Evolutionary conservation across 2,888 invertebrate genomes (phyloP).

Genomic region (Geophilus truncorum): DNA sequence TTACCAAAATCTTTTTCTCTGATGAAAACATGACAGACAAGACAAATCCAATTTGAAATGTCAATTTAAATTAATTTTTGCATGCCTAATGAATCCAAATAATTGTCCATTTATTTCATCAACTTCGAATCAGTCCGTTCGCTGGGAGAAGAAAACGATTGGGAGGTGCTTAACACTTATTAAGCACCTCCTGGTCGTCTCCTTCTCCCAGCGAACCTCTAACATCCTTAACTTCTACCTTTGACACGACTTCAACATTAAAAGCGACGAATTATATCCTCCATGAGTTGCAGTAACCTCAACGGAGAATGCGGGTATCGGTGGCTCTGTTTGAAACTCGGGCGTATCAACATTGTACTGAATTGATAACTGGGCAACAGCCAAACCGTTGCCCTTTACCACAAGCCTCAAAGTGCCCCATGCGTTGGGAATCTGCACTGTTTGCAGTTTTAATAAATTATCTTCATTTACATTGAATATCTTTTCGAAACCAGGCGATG

Average conservation of each 20-base stretch:
- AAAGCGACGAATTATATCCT: constrained; percentile 90
- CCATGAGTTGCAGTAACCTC: constrained; percentile 67
- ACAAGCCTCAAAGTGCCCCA: constrained; percentile 92
- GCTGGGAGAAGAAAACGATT: too few species aligned
- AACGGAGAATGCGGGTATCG: constrained; percentile 72
- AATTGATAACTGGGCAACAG: constrained; percentile 86
- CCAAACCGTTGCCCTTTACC: constrained; percentile 89
- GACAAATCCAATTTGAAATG: too few species aligned
- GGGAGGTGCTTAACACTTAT: too few species aligned
- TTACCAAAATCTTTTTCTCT: too few species aligned
- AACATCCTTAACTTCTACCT: constrained; percentile 61
- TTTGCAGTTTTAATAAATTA: constrained; percentile 73
- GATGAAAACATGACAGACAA: too few species aligned
- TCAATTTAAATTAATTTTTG: too few species aligned
- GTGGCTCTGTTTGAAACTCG: constrained; percentile 78
- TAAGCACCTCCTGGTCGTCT: too few species aligned
- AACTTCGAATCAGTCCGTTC: too few species aligned
- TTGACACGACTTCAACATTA: constrained; percentile 79
- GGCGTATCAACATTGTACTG: constrained; percentile 84
- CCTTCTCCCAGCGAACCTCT: too few species aligned
- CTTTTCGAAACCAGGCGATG: constrained; percentile 63
- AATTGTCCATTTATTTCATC: too few species aligned
- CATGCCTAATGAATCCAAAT: too few species aligned
- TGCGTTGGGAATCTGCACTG: constrained; percentile 80
- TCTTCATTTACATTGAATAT: constrained; percentile 65